Conservation (phyloP, 2,888 invertebrate genomes). For the Clunio marinus region DNA sequence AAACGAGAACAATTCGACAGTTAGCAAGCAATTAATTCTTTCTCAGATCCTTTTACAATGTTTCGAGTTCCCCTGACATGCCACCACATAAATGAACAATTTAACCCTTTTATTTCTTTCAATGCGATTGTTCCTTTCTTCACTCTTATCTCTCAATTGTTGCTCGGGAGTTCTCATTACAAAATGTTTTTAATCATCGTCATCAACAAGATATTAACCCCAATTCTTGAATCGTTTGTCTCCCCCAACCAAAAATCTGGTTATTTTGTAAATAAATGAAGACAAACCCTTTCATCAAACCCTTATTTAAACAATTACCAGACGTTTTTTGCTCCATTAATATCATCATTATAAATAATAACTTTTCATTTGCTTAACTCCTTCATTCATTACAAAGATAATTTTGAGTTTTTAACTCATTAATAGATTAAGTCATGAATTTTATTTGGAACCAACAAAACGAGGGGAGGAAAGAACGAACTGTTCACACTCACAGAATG, state of each 20-base stretch:
- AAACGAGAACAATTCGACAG: neutral
- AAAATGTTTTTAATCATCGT: constrained; percentile 21
- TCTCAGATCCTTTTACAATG: neutral
- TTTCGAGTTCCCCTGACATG: no score
- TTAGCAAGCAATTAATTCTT: neutral
- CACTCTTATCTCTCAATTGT: neutral
- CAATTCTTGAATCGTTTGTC: no score
- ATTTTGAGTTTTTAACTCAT: neutral
- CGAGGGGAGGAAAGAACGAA: neutral
- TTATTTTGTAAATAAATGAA: no score
- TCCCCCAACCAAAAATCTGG: no score
- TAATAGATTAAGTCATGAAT: neutral
- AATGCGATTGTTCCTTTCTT: constrained; percentile 3
- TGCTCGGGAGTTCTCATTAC: constrained; percentile 11
- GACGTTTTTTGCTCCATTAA: constrained; percentile 23
- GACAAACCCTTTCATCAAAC: no score
- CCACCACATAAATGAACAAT: no score
- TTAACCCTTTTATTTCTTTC: constrained; percentile 12
- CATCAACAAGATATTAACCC: no score
- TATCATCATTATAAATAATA: constrained; percentile 19
- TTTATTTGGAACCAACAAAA: neutral
- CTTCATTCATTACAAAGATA: neutral
- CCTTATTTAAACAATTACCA: constrained; percentile 24
- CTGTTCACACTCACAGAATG: no score
- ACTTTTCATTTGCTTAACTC: constrained; percentile 12